phyloP scores from a whole-genome alignment of 2,113 vertebrate genomes.

The Passer domesticus region DNA sequence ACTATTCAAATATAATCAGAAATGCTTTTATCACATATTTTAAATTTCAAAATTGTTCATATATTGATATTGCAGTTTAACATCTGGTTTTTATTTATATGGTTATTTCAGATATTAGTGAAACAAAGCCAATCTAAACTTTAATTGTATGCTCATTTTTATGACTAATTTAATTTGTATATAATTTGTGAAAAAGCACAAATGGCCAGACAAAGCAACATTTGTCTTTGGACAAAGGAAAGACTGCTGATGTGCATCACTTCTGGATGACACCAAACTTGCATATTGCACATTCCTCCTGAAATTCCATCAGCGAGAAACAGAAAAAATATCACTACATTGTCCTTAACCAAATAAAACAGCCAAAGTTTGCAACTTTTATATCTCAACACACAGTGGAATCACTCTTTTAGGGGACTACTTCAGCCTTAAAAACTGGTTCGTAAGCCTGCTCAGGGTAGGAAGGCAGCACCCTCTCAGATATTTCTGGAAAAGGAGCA shows the following conservation, averaged over 20 bases:
- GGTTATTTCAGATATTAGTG: background rate
- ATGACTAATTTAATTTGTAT: background rate
- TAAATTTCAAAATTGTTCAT: background rate
- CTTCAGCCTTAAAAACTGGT: background rate
- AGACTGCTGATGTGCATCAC: background rate
- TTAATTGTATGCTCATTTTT: background rate
- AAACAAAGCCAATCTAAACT: background rate
- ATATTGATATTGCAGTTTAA: background rate
- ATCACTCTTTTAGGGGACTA: background rate
- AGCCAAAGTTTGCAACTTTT: background rate
- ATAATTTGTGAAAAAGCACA: background rate
- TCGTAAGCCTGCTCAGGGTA: background rate
- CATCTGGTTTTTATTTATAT: background rate
- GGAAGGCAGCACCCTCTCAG: background rate
- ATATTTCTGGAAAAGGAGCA: background rate
- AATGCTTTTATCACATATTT: background rate
- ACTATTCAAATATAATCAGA: background rate
- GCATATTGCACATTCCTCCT: background rate
- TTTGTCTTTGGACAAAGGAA: background rate
- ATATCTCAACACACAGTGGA: background rate
- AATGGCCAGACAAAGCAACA: background rate
- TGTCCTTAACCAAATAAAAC: background rate
- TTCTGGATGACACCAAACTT: background rate
- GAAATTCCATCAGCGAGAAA: background rate
- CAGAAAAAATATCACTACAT: background rate